phyloP scores from a whole-genome alignment of 2,797 vertebrate species.

The Zalophus californianus region DNA sequence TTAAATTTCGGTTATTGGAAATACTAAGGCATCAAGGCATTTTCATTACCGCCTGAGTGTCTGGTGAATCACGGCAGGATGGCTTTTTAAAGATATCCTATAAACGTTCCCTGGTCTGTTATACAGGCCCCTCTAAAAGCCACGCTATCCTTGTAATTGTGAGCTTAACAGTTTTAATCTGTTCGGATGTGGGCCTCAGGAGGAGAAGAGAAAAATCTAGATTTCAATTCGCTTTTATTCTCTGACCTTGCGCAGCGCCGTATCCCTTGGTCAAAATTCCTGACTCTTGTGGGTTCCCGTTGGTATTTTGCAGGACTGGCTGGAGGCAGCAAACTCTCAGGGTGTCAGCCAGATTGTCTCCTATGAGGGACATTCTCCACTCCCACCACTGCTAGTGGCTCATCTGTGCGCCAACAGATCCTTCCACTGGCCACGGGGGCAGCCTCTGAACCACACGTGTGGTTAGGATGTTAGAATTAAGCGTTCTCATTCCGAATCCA shows the following conservation, averaged over 20 bases:
- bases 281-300: too few relatives aligned
- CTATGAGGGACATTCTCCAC: too few relatives aligned
- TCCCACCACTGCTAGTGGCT: background rate
- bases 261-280: background rate
- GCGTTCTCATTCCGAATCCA: constrained; percentile 27
- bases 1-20: constrained; percentile 11
- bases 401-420: background rate
- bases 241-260: background rate
- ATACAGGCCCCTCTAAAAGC: background rate
- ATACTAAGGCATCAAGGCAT: background rate
- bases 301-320: background rate
- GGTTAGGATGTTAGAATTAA: background rate
- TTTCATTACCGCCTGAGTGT: constrained; percentile 31
- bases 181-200: background rate
- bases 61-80: constrained; percentile 35
- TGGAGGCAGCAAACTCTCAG: too few relatives aligned
- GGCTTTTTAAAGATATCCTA: constrained; percentile 38
- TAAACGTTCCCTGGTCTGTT: background rate
- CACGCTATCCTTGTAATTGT: background rate
- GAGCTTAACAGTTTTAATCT: constrained; percentile 50
- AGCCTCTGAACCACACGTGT: constrained; percentile 3
- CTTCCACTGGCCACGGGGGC: background rate
- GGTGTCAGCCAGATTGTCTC: background rate
- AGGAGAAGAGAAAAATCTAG: background rate
- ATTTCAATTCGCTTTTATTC: background rate